Conservation (phyloP, 2,797 vertebrate genomes). For the Fratercula arctica region DNA sequence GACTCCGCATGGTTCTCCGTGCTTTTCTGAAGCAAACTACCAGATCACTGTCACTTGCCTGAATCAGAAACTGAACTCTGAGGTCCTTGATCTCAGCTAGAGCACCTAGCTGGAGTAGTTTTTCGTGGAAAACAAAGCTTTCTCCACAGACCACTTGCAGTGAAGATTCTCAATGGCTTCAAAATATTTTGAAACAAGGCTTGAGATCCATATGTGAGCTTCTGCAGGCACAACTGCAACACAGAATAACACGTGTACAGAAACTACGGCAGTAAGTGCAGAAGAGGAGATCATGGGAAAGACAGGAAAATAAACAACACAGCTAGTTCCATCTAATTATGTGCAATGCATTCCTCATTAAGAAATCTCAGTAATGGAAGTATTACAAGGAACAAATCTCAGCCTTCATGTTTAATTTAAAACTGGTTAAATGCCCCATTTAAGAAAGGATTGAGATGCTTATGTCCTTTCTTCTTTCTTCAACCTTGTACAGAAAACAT, state of each 20-base stretch:
- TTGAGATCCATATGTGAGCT: not conserved
- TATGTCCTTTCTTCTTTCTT: not conserved
- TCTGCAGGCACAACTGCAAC: not conserved
- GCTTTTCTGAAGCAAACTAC: not conserved
- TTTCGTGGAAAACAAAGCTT: not conserved
- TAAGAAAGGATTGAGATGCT: not conserved
- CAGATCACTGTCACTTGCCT: not conserved
- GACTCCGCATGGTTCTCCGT: rapidly evolving
- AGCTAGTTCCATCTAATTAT: not conserved
- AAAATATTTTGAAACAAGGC: not conserved
- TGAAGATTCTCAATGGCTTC: not conserved
- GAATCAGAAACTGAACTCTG: not conserved
- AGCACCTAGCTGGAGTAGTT: not conserved
- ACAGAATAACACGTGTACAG: not conserved
- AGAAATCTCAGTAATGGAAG: not conserved
- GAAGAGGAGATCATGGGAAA: not conserved
- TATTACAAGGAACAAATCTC: not conserved
- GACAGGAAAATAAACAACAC: not conserved
- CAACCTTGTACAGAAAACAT: not conserved
- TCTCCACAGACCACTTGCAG: not conserved
- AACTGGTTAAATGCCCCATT: not conserved
- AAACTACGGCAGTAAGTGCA: not conserved
- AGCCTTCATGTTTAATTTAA: not conserved
- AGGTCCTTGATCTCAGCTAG: not conserved
- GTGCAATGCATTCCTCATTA: not conserved